Base-by-base conservation (phyloP, 2,797 vertebrate species). In the Cephalopachus bancanus region DNA sequence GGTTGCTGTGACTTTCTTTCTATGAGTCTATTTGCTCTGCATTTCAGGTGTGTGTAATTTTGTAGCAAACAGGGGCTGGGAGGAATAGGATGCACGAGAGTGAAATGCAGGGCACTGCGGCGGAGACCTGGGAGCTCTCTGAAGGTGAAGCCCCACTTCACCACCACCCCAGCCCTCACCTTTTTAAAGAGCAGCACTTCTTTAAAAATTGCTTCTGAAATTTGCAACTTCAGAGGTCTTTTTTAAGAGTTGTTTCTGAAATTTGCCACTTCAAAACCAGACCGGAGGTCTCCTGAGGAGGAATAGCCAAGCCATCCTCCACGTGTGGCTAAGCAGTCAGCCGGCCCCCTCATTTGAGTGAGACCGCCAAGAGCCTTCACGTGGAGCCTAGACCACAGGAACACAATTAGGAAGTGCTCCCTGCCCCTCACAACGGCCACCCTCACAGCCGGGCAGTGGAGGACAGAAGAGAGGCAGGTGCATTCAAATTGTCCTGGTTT, bases 341-440 rank as follows among this genome's bases (percentile, higher is more conserved):
- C 93, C 88, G 37, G 95, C 84, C 89, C 69, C 97, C 67, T 98
- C 92, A 97, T 98, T 98, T 98, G 97, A 93, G 94, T 98, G 72
- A 96, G 97, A 98, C 97, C 95, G 75, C 97, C 92, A 97, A 98
- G 37, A 93, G 97, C 79, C 94, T 93, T 96, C 98, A 98, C 96
- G 96, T 98, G 98, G 95, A 60, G 71, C 78, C 89, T 75, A 44
- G 83, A 72, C 97, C 97, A 49, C 97, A 95, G 65, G 37, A 95
- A 64, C 89, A 12, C 83, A 95, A 97, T 98, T 97, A 97, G 92
- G 97, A 98, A 97, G 89, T 65, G 17, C 53, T 94, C 90, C 60
- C 89, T 84, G 51, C 57, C 83, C 75, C 55, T 89, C 79, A 33
- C 96, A 97, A 98, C 97, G 97, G 97, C 93, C 90, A 81, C 83